Evolutionary conservation across 2,113 vertebrate species (phyloP).

Genomic region (Chascanopsetta lugubris): DNA sequence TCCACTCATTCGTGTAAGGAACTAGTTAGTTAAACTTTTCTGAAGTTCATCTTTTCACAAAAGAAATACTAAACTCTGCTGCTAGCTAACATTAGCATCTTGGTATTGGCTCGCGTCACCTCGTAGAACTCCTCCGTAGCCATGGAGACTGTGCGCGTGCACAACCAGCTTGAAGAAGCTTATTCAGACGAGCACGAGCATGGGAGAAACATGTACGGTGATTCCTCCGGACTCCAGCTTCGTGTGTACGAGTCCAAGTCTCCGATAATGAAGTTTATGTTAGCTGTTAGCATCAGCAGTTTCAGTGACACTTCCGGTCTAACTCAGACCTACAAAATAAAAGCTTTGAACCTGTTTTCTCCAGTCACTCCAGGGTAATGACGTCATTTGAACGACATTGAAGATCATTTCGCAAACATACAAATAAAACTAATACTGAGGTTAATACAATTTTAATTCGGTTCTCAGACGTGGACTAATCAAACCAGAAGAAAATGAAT

Average conservation of each 20-base stretch:
- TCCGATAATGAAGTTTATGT: not conserved
- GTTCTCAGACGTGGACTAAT: not conserved
- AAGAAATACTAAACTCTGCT: conserved; percentile 14
- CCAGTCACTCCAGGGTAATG: not conserved
- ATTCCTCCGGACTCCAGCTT: not conserved
- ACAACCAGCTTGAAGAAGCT: conserved; percentile 38
- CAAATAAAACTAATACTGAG: too few relatives aligned
- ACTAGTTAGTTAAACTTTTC: not conserved
- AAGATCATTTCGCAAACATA: too few relatives aligned
- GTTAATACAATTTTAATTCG: too few relatives aligned
- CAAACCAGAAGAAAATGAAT: not conserved
- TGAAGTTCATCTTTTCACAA: not conserved
- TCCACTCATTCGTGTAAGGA: not conserved
- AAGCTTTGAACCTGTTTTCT: not conserved
- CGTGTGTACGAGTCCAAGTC: not conserved
- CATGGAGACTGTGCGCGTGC: conserved; percentile 65
- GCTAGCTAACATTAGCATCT: conserved; percentile 44
- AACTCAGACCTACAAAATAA: conserved; percentile 49
- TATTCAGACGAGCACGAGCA: conserved; percentile 26
- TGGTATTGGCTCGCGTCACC: conserved; percentile 65
- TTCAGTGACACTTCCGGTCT: conserved; percentile 7
- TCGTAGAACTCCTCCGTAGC: conserved; percentile 81
- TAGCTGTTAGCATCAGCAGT: conserved; percentile 9
- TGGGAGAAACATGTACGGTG: not conserved
- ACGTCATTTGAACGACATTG: not conserved